A percentile compares a stretch with the other conserved stretches of the same genome.
Evolutionary conservation across 2,888 invertebrate genomes (phyloP).

Genomic region (Lagria hirta): DNA sequence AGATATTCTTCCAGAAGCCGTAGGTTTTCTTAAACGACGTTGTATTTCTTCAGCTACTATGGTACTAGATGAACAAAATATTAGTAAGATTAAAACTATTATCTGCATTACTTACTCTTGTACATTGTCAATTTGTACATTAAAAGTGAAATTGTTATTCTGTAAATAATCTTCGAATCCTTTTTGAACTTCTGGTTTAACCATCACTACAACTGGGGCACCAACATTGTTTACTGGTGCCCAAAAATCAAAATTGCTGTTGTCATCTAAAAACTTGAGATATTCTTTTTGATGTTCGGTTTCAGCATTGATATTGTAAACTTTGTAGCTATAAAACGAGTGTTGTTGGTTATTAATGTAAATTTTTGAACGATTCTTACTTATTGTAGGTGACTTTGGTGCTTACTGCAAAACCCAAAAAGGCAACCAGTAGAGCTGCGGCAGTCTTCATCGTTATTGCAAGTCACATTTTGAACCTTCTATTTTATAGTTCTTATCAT

Average conservation of each 20-base stretch:
- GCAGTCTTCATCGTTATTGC: too few relatives aligned
- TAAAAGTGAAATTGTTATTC: slow-evolving; percentile 38
- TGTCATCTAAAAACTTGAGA: slow-evolving; percentile 38
- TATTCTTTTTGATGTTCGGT: slow-evolving; percentile 44
- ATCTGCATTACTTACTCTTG: slow-evolving; percentile 28
- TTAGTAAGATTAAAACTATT: background rate
- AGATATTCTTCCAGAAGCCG: slow-evolving; percentile 9
- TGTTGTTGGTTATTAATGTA: too few relatives aligned
- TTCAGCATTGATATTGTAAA: slow-evolving; percentile 49
- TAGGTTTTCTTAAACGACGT: slow-evolving; percentile 1
- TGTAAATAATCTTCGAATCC: slow-evolving; percentile 33
- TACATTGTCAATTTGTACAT: slow-evolving; percentile 43
- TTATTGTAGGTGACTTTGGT: too few relatives aligned
- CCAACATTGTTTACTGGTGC: slow-evolving; percentile 21
- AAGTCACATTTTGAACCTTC: too few relatives aligned
- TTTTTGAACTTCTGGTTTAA: slow-evolving; percentile 30
- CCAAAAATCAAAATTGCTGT: slow-evolving; percentile 41
- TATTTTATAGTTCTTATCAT: too few relatives aligned
- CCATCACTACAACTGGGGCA: slow-evolving; percentile 31
- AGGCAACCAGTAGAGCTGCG: too few relatives aligned
- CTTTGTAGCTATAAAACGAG: too few relatives aligned
- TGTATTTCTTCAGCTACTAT: slow-evolving; percentile 6
- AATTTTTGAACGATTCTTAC: too few relatives aligned
- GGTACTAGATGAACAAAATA: slow-evolving; percentile 9
- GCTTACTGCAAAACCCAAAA: too few relatives aligned